These are phyloP conservation scores for Trichogramma dendrolimi DNA, from an alignment of 2,888 invertebrate genomes.

Conservation along the genomic window DNA sequence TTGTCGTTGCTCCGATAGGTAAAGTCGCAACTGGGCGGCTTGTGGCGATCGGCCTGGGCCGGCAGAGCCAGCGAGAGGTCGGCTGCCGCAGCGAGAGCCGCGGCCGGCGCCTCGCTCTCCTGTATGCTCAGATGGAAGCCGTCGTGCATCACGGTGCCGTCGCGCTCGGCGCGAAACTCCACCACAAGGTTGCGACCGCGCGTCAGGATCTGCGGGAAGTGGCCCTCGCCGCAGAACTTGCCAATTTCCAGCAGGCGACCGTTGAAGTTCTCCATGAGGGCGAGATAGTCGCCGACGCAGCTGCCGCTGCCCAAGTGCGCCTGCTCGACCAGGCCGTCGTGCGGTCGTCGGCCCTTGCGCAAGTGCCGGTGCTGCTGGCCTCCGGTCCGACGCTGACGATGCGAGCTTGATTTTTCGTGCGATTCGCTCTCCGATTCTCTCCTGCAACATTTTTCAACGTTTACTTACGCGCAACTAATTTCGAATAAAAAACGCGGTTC, in stretches of 20 bases:
- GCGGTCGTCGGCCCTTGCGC: constrained; percentile 27
- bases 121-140: constrained; percentile 43
- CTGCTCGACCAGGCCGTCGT: constrained; percentile 7
- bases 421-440: too few species aligned
- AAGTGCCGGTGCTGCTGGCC: constrained; percentile 22
- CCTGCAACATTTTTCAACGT: too few species aligned
- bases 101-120: constrained; percentile 29
- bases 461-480: too few species aligned
- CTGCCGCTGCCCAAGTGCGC: constrained; percentile 14
- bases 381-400: too few species aligned
- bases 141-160: constrained; percentile 44
- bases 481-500: too few species aligned
- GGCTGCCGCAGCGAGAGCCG: constrained; percentile 8
- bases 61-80: neutral
- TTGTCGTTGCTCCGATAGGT: constrained; percentile 37
- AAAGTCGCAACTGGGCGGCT: constrained; percentile 37
- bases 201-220: constrained; percentile 40
- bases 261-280: constrained; percentile 39
- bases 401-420: too few species aligned
- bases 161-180: constrained; percentile 40
- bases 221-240: constrained; percentile 42
- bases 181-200: constrained; percentile 40
- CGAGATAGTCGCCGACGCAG: constrained; percentile 42
- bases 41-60: constrained; percentile 7
- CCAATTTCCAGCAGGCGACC: constrained; percentile 41